These are phyloP conservation scores for Phataginus tricuspis DNA, from an alignment of 2,797 vertebrate genomes.

Conservation along the genomic window DNA sequence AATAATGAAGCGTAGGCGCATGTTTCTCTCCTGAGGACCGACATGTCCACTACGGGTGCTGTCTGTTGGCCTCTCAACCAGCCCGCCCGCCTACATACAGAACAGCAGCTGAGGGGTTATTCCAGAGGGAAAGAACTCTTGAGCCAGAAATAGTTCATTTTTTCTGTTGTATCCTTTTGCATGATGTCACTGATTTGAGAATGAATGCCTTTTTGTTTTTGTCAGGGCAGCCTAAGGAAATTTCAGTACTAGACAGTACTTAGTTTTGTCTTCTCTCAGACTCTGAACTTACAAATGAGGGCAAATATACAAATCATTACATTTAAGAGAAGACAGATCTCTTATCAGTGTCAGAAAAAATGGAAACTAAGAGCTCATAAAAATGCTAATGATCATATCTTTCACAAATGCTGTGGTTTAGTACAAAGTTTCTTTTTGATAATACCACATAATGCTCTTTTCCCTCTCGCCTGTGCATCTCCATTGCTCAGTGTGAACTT, in stretches of 20 bases:
- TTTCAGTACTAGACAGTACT: slow-evolving; percentile 57
- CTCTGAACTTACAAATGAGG: slow-evolving; percentile 76
- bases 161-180: slow-evolving; percentile 30
- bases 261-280: slow-evolving; percentile 69
- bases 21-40: background rate
- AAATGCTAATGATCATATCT: slow-evolving; percentile 74
- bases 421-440: slow-evolving; percentile 66
- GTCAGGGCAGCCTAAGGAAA: slow-evolving; percentile 51
- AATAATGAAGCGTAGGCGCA: background rate
- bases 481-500: slow-evolving; percentile 68
- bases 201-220: slow-evolving; percentile 77
- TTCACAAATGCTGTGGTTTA: slow-evolving; percentile 45
- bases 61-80: accelerated
- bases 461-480: slow-evolving; percentile 55
- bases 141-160: slow-evolving; percentile 63
- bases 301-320: slow-evolving; percentile 77
- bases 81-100: accelerated
- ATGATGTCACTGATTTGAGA: slow-evolving; percentile 62
- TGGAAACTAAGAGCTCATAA: slow-evolving; percentile 79
- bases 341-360: slow-evolving; percentile 72
- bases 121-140: slow-evolving; percentile 26
- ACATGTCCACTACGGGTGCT: background rate
- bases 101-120: background rate
- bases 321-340: slow-evolving; percentile 77
- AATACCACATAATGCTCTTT: slow-evolving; percentile 13